Conservation (phyloP, 2,113 vertebrate species). For the Corythornis cristatus region DNA sequence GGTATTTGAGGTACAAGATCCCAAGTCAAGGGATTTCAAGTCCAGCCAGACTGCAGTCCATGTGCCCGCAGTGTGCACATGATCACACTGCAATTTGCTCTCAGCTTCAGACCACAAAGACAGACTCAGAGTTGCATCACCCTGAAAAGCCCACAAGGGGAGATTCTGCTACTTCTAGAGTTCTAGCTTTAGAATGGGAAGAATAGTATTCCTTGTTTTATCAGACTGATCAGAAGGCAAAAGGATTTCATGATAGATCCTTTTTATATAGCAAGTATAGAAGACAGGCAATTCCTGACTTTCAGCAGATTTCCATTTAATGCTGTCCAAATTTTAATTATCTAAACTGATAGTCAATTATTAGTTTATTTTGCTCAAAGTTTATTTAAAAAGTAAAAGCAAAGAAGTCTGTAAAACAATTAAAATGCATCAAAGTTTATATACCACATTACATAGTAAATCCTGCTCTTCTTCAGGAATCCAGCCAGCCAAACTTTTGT, state of each 20-base stretch:
- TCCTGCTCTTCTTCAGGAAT: slow-evolving; percentile 52
- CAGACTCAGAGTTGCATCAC: neutral
- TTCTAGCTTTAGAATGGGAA: neutral
- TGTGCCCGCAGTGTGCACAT: fast-evolving
- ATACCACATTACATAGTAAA: slow-evolving; percentile 5
- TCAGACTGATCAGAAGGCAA: neutral
- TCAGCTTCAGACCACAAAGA: neutral
- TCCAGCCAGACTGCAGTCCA: neutral
- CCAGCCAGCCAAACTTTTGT: slow-evolving; percentile 47
- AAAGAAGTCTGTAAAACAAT: neutral
- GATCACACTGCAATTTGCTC: neutral
- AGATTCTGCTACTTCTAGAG: neutral
- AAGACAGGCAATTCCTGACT: neutral
- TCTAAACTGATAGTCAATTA: neutral
- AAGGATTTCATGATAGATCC: neutral
- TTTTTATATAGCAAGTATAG: neutral
- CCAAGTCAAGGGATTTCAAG: neutral
- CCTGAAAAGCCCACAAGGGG: neutral
- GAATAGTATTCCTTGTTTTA: neutral
- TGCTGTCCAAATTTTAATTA: neutral
- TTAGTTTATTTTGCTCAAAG: neutral
- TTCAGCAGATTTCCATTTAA: neutral
- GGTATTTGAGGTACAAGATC: neutral
- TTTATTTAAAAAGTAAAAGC: neutral
- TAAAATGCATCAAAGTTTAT: slow-evolving; percentile 1